Evolutionary conservation across 2,888 invertebrate genomes (phyloP).

Genomic region (Torymus tubicola): DNA sequence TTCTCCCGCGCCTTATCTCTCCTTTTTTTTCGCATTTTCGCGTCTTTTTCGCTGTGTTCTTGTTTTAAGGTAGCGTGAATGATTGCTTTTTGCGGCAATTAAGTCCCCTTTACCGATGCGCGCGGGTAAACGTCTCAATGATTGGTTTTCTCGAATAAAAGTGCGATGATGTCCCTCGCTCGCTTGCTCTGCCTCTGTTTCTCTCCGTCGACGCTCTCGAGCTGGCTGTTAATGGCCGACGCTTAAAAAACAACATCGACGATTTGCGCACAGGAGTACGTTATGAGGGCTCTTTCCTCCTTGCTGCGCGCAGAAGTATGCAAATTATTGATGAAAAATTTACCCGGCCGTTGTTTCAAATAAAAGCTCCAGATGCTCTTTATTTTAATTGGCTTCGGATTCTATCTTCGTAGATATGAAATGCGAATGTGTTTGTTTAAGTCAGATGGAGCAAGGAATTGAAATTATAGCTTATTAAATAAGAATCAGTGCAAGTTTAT

Average conservation of each 20-base stretch:
- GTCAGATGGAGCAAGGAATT: too few relatives aligned
- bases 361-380: background rate
- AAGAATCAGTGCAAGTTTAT: too few relatives aligned
- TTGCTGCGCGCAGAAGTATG: slow-evolving; percentile 8
- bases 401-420: slow-evolving; percentile 3
- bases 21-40: slow-evolving; percentile 35
- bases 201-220: background rate
- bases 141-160: slow-evolving; percentile 58
- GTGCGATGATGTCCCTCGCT: slow-evolving; percentile 53
- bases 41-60: slow-evolving; percentile 48
- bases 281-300: slow-evolving; percentile 31
- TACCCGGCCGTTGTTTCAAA: slow-evolving; percentile 16
- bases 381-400: slow-evolving; percentile 24
- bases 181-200: slow-evolving; percentile 1
- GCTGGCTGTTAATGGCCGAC: slow-evolving; percentile 46
- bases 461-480: too few relatives aligned
- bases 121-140: slow-evolving; percentile 55
- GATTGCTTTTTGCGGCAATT: slow-evolving; percentile 59
- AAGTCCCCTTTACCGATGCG: slow-evolving; percentile 54
- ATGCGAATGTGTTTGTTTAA: too few relatives aligned
- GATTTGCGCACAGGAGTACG: background rate
- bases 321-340: slow-evolving; percentile 54
- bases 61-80: slow-evolving; percentile 51
- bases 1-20: slow-evolving; percentile 47
- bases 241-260: slow-evolving; percentile 42